A percentile compares a stretch with the other conserved stretches of the same genome.
Conservation (phyloP, 1,140 invertebrate species). For the Diachasma alloeum region DNA sequence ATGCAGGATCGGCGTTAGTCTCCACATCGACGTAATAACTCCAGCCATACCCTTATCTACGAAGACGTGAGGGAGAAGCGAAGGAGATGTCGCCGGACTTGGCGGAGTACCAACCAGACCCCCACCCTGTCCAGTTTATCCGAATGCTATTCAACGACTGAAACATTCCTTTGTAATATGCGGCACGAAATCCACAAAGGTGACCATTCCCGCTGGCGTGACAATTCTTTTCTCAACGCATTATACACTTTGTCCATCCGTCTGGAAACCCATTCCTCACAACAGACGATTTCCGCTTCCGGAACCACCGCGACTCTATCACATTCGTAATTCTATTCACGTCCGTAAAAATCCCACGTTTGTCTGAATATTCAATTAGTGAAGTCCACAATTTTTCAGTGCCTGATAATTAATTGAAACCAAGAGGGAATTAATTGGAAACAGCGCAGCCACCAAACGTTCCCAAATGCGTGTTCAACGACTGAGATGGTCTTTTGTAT, state of each 20-base stretch:
- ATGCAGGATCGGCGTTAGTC: neutral
- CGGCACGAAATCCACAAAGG: too few species aligned
- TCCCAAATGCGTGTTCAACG: neutral
- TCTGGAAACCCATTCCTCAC: neutral
- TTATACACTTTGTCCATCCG: too few species aligned
- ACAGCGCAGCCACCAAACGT: neutral
- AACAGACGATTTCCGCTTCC: too few species aligned
- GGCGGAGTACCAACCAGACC: conserved; percentile 2
- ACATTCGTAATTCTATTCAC: neutral
- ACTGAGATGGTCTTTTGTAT: neutral
- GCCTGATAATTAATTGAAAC: neutral
- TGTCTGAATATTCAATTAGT: neutral
- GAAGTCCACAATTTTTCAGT: neutral
- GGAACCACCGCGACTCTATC: neutral
- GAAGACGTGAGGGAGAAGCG: neutral
- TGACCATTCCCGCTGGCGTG: too few species aligned
- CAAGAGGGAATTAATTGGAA: neutral
- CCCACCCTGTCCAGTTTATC: neutral
- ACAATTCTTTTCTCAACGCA: too few species aligned
- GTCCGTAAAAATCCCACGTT: neutral
- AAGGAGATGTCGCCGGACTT: neutral
- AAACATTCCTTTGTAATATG: neutral
- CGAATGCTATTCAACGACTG: neutral
- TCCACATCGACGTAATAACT: neutral
- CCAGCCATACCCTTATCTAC: neutral